Evolutionary conservation across 2,113 vertebrate genomes (phyloP), one percentile per base, ranked within the genome.

Genomic region (Hyperoodon ampullatus): DNA sequence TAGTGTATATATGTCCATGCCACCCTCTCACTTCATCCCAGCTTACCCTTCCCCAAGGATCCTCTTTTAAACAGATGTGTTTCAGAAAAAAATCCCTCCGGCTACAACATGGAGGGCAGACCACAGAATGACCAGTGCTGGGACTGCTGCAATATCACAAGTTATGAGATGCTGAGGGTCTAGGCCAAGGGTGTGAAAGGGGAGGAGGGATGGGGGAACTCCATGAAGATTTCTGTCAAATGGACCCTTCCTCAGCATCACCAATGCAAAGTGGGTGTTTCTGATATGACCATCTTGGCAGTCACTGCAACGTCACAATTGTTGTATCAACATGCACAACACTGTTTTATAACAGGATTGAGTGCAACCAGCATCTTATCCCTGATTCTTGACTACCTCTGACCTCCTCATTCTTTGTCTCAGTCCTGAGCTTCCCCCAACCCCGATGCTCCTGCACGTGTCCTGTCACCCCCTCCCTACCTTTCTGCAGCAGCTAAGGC

Each of bases 401-500:
- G 83, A n/a, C 47, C 71, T 85, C 44, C 35, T 33, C 30, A 4
- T 33, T 68, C 65, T 77, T 1, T 33, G 44, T 65, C 82, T 86
- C 33, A 8, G 47, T 66, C 35, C 71, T 26, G 6, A 65, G 86
- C 35, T 6, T 13, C 19, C 9, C n/a, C 21, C 8, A 12, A 4
- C 13, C n/a, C 42, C 8, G 44, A 72, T 2, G 39, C 33, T 44
- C 19, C 21, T 7, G 23, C 23, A 30, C 23, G 8, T 1, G 19
- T 47, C 44, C 19, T 3, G 0, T 35, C 14, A n/a, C 1, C 30
- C 13, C 1, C 28, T 26, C 19, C 28, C 21, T 0, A 14, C 13
- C 42, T 53, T 77, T 47, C 83, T 58, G 30, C 33, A 18, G 30
- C 13, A 2, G 9, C 44, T 5, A 3, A 66, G 75, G 30, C 33